These are phyloP conservation scores for Lasioglossum vierecki DNA, from an alignment of 2,888 invertebrate genomes.

Conservation along the genomic window DNA sequence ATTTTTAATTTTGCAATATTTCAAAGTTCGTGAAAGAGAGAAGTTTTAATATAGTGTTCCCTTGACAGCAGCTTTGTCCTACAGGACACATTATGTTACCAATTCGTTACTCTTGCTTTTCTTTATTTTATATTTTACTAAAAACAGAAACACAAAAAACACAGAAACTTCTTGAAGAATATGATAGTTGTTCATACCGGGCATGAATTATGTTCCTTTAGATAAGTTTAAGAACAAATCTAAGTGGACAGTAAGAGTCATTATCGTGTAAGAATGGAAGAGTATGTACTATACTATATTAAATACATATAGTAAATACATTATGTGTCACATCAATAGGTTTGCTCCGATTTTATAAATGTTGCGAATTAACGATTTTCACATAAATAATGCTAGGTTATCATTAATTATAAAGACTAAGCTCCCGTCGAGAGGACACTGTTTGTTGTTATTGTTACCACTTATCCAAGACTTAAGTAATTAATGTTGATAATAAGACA, in stretches of 20 bases:
- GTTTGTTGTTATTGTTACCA: conserved; percentile 29
- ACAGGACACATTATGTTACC: neutral
- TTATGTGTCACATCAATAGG: neutral
- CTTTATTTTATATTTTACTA: neutral
- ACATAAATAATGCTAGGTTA: neutral
- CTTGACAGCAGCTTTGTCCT: neutral
- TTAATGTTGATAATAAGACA: conserved; percentile 11
- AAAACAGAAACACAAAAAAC: neutral
- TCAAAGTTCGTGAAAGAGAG: conserved; percentile 12
- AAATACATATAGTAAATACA: neutral
- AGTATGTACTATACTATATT: neutral
- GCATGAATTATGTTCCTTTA: neutral
- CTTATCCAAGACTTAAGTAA: conserved; percentile 17
- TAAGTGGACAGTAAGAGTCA: neutral
- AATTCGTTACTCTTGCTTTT: neutral
- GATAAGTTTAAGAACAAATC: neutral
- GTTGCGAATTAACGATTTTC: neutral
- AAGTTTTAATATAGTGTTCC: conserved; percentile 16
- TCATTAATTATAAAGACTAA: neutral
- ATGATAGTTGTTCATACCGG: neutral
- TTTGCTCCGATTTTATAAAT: neutral
- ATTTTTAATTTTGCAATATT: conserved; percentile 22
- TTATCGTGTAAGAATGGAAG: neutral
- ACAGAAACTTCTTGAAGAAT: neutral
- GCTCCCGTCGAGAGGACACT: conserved; percentile 7